These are phyloP conservation scores for Paralvinella palmiformis DNA, from an alignment of 1,140 invertebrate genomes.

Conservation along the genomic window DNA sequence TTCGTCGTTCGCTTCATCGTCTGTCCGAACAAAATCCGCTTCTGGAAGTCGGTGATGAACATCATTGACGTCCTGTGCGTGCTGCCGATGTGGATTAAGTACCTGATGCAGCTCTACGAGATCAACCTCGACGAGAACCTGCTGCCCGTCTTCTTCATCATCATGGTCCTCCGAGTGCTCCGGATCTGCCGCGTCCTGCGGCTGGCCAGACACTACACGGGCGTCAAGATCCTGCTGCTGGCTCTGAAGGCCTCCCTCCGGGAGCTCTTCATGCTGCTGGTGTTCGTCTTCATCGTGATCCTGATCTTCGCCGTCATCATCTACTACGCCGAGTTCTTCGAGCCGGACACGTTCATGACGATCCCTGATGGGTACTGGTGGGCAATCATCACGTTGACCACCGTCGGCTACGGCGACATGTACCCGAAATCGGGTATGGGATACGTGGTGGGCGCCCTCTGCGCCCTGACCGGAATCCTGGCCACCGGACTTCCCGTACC, in stretches of 20 bases:
- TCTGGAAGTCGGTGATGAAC: constrained; percentile 79
- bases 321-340: constrained; percentile 18
- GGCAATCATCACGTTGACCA: constrained; percentile 43
- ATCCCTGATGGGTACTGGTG: constrained; percentile 41
- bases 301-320: constrained; percentile 13
- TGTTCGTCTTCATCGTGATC: constrained; percentile 17
- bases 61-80: constrained; percentile 95
- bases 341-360: constrained; percentile 22
- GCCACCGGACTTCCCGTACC: constrained; percentile 40
- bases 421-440: constrained; percentile 31
- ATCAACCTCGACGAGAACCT: constrained; percentile 48
- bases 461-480: constrained; percentile 38
- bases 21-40: constrained; percentile 21
- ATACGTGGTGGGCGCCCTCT: constrained; percentile 34
- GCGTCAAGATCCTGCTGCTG: constrained; percentile 12
- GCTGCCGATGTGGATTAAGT: constrained; percentile 66
- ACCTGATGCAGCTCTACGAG: constrained; percentile 89
- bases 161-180: constrained; percentile 12
- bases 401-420: constrained; percentile 41
- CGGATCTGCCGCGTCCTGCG: constrained; percentile 11
- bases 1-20: constrained; percentile 37
- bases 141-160: constrained; percentile 10
- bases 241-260: constrained; percentile 1
- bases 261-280: constrained; percentile 14
- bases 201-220: constrained; percentile 11